Conservation (phyloP, 1,140 invertebrate genomes). For the Drosophila kepulauana region DNA sequence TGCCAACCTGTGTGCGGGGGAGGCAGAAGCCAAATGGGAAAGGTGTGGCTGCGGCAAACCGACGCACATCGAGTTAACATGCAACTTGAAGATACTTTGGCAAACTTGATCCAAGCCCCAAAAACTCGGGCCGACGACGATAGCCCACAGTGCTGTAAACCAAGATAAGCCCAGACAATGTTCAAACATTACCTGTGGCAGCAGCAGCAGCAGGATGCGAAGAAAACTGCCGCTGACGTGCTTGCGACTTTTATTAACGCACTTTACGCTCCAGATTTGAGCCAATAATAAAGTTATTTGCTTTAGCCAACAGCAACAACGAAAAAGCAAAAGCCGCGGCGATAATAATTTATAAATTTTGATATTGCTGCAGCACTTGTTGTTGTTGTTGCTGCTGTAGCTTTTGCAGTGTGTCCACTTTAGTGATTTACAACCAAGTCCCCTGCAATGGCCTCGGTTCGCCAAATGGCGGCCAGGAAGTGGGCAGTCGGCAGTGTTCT, state of each 20-base stretch:
- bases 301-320: not conserved
- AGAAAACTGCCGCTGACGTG: slow-evolving; percentile 49
- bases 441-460: slow-evolving; percentile 65
- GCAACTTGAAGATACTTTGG: slow-evolving; percentile 77
- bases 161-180: slow-evolving; percentile 72
- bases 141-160: slow-evolving; percentile 56
- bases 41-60: slow-evolving; percentile 47
- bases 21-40: not conserved
- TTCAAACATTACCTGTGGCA: slow-evolving; percentile 59
- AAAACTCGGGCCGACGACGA: slow-evolving; percentile 23
- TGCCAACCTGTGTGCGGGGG: slow-evolving; percentile 53
- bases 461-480: slow-evolving; percentile 31
- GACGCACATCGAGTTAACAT: slow-evolving; percentile 75
- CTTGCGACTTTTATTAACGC: slow-evolving; percentile 73
- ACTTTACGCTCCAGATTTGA: slow-evolving; percentile 51
- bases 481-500: not conserved
- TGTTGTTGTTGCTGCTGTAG: slow-evolving; percentile 31
- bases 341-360: slow-evolving; percentile 75
- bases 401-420: slow-evolving; percentile 32
- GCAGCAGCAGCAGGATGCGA: not conserved
- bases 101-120: slow-evolving; percentile 60
- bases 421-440: slow-evolving; percentile 40
- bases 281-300: slow-evolving; percentile 59
- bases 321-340: slow-evolving; percentile 14
- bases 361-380: slow-evolving; percentile 37